phyloP scores from a whole-genome alignment of 1,140 invertebrate species.

The Drosophila guanche region DNA sequence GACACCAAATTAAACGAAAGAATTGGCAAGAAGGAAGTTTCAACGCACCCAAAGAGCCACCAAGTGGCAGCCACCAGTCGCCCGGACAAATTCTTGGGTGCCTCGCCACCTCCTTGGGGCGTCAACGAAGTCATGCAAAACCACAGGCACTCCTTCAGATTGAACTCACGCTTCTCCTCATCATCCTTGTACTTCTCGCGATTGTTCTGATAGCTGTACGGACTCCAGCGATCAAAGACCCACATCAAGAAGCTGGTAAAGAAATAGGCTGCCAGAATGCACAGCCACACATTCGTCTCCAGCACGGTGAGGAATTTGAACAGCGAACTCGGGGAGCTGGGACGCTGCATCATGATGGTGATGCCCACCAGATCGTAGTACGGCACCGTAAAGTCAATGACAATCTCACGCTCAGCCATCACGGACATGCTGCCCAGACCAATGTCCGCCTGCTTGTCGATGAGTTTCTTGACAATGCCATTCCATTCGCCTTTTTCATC shows the following conservation, averaged over 20 bases:
- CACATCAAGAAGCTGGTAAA: constrained; percentile 97
- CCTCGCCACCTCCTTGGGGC: constrained; percentile 94
- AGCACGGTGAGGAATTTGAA: constrained; percentile 99
- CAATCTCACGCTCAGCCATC: constrained; percentile 97
- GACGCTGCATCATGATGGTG: constrained; percentile 89
- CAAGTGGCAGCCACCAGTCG: constrained; percentile 96
- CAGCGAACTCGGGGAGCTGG: constrained; percentile 90
- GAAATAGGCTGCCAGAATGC: constrained; percentile 97
- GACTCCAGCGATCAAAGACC: constrained; percentile 97
- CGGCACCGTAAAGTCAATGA: constrained; percentile 97
- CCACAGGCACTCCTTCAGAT: constrained; percentile 98
- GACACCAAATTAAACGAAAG: constrained; percentile 16
- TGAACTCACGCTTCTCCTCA: constrained; percentile 97
- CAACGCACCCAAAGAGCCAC: constrained; percentile 94
- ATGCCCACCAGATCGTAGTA: constrained; percentile 98
- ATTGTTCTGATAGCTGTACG: constrained; percentile 98
- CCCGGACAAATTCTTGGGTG: constrained; percentile 96
- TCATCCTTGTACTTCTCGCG: constrained; percentile 96
- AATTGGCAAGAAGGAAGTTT: too few species aligned
- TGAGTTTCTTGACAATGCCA: constrained; percentile 95
- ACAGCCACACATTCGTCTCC: constrained; percentile 97
- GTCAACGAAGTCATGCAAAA: constrained; percentile 99
- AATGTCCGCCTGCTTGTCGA: constrained; percentile 95
- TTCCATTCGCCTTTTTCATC: constrained; percentile 94
- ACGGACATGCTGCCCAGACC: constrained; percentile 94